These are phyloP conservation scores for Papilio gigon DNA, from an alignment of 2,888 invertebrate genomes.

Conservation along the genomic window DNA sequence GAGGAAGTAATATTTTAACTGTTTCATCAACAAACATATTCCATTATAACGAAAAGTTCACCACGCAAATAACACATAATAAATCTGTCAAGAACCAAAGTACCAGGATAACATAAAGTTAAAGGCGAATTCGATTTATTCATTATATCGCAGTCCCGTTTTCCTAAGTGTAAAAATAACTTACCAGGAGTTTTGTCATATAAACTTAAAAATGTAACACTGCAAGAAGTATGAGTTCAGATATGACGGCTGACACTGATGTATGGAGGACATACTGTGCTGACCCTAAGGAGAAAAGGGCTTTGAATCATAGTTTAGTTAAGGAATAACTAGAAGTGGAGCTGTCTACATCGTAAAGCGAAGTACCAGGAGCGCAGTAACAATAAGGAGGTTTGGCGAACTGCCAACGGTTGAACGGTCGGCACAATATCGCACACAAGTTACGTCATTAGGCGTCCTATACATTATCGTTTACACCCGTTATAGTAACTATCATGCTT, in stretches of 20 bases:
- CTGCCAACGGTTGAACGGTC: slow-evolving; percentile 51
- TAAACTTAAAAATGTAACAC: no score
- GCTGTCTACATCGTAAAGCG: slow-evolving; percentile 23
- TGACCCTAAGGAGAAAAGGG: no score
- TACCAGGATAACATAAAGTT: neutral
- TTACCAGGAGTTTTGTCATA: neutral
- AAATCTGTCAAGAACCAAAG: neutral
- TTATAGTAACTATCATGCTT: slow-evolving; percentile 37
- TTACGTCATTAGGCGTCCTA: slow-evolving; percentile 48
- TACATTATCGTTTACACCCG: slow-evolving; percentile 49
- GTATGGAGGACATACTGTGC: no score
- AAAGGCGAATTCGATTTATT: neutral
- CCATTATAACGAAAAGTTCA: no score
- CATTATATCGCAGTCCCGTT: neutral
- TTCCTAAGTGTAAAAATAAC: neutral
- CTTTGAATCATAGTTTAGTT: slow-evolving; percentile 1
- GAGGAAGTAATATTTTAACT: neutral
- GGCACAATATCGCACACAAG: slow-evolving; percentile 42
- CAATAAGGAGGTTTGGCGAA: slow-evolving; percentile 51
- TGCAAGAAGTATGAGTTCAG: no score
- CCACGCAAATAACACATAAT: neutral
- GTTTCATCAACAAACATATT: neutral
- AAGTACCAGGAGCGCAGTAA: slow-evolving; percentile 52
- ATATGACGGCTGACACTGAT: no score
- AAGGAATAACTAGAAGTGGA: neutral